Evolutionary conservation across 2,888 invertebrate species (phyloP).

Genomic region (Drosophila suboccidentalis): DNA sequence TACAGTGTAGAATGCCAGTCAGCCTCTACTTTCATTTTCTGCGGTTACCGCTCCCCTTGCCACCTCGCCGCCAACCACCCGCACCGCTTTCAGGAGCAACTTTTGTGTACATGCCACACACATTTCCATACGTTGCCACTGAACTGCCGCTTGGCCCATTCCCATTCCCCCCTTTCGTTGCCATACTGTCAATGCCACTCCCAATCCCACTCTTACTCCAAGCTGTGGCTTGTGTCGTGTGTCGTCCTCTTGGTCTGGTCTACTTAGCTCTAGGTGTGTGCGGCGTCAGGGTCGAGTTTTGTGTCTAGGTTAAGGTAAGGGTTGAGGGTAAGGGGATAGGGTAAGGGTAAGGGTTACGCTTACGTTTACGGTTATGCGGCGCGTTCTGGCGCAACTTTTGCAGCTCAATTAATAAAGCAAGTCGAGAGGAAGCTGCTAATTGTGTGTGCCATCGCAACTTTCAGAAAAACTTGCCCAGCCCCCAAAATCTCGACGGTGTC

Average conservation of each 20-base stretch:
- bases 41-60: conserved; percentile 35
- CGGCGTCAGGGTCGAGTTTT: conserved; percentile 30
- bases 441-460: conserved; percentile 68
- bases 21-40: conserved; percentile 64
- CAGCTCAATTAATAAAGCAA: conserved; percentile 82
- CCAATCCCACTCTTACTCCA: conserved; percentile 28
- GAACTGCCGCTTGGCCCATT: conserved; percentile 26
- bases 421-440: conserved; percentile 78
- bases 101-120: conserved; percentile 65
- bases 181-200: neutral
- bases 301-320: conserved; percentile 40
- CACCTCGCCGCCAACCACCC: conserved; percentile 1
- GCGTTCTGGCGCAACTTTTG: conserved; percentile 73
- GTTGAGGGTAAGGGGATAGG: conserved; percentile 18
- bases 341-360: conserved; percentile 48
- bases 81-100: conserved; percentile 59
- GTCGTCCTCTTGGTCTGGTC: conserved; percentile 44
- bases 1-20: conserved; percentile 29
- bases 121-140: conserved; percentile 67
- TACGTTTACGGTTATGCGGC: conserved; percentile 56
- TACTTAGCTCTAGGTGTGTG: conserved; percentile 39
- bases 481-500: conserved; percentile 50
- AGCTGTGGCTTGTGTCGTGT: conserved; percentile 41
- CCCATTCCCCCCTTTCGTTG: neutral
- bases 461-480: conserved; percentile 64